Evolutionary conservation across 2,113 vertebrate genomes (phyloP).

Genomic region (Peromyscus californicus): DNA sequence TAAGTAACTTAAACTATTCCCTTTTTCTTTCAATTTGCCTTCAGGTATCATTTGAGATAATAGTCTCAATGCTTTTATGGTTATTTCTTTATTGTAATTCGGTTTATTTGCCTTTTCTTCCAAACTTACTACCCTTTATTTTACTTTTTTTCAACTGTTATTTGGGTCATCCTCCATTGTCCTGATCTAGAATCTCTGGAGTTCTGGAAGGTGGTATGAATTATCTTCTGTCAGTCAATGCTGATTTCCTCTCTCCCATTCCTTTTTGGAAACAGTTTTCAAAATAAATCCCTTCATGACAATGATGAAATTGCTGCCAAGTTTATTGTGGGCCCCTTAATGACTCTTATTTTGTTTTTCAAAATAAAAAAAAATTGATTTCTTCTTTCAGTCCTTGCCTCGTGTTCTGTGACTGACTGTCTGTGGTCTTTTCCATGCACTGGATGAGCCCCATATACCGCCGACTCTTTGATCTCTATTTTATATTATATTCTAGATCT

Average conservation of each 20-base stretch:
- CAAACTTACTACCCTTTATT: background rate
- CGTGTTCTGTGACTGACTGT: background rate
- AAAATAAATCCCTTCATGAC: background rate
- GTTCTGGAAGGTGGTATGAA: background rate
- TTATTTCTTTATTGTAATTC: conserved; percentile 25
- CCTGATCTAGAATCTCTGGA: background rate
- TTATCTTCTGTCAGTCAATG: background rate
- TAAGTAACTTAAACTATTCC: background rate
- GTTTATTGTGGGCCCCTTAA: background rate
- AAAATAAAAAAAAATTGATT: background rate
- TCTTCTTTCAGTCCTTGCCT: background rate
- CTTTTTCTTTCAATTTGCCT: background rate
- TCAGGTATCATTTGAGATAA: background rate
- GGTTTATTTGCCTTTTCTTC: conserved; percentile 24
- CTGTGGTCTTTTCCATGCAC: background rate
- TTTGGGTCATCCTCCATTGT: conserved; percentile 2
- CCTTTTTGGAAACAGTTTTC: background rate
- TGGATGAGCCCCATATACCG: background rate
- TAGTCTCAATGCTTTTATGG: background rate
- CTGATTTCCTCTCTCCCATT: background rate
- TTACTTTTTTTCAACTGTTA: background rate
- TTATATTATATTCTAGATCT: background rate
- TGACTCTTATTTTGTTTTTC: background rate
- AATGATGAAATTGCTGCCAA: background rate
- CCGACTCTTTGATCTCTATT: background rate